phyloP scores from a whole-genome alignment of 2,888 invertebrate genomes.

The Drosophila barbarae region DNA sequence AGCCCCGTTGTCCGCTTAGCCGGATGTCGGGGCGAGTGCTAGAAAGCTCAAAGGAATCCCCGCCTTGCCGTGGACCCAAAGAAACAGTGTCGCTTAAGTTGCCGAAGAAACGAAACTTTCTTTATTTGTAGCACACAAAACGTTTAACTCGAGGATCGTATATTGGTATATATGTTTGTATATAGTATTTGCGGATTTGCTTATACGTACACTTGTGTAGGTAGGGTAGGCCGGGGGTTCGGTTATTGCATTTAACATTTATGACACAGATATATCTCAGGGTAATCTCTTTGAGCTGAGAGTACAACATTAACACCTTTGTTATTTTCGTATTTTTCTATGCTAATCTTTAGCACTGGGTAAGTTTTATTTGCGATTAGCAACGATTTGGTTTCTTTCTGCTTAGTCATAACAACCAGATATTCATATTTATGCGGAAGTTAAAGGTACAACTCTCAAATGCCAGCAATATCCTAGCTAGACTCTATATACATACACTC shows the following conservation, averaged over 20 bases:
- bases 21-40: background rate
- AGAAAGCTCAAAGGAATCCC: background rate
- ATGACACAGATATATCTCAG: constrained; percentile 53
- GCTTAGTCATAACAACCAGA: constrained; percentile 34
- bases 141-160: constrained; percentile 58
- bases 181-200: constrained; percentile 10
- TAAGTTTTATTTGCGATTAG: constrained; percentile 47
- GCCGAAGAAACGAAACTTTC: constrained; percentile 53
- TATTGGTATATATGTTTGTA: constrained; percentile 20
- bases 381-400: constrained; percentile 58
- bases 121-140: constrained; percentile 67
- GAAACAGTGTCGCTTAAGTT: constrained; percentile 14
- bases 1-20: constrained; percentile 14
- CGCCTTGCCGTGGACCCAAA: background rate
- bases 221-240: constrained; percentile 19
- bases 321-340: constrained; percentile 27
- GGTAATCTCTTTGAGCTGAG: constrained; percentile 33
- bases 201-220: constrained; percentile 15
- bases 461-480: constrained; percentile 32
- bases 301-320: constrained; percentile 53
- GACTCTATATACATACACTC: constrained; percentile 33
- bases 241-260: constrained; percentile 45
- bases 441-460: constrained; percentile 70
- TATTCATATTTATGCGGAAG: constrained; percentile 34
- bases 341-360: constrained; percentile 37